Conservation (phyloP, 2,888 invertebrate species). For the Phorcus lineatus region DNA sequence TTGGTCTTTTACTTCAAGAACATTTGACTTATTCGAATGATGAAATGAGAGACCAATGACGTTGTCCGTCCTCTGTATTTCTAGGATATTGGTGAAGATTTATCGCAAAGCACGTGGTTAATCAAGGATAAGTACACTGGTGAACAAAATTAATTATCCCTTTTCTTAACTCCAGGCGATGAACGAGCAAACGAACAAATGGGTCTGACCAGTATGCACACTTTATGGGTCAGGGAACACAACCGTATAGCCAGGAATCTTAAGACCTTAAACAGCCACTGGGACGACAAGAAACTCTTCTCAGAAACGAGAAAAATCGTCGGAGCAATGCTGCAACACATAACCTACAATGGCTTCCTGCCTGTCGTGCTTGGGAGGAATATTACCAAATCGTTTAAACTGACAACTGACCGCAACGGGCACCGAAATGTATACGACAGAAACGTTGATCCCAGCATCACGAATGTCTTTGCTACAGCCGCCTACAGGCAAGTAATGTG, state of each 20-base stretch:
- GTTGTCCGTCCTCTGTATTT: too few species aligned
- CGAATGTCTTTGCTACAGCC: constrained; percentile 96
- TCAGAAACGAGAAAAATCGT: constrained; percentile 81
- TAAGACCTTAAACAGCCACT: constrained; percentile 82
- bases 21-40: too few species aligned
- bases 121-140: too few species aligned
- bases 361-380: constrained; percentile 85
- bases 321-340: constrained; percentile 81
- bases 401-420: constrained; percentile 81
- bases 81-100: too few species aligned
- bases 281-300: constrained; percentile 83
- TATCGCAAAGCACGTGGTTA: too few species aligned
- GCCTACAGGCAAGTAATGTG: constrained; percentile 83
- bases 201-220: constrained; percentile 89
- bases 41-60: too few species aligned
- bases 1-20: too few species aligned
- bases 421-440: constrained; percentile 88
- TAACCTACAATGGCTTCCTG: constrained; percentile 78
- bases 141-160: too few species aligned
- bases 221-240: constrained; percentile 90
- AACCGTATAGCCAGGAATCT: constrained; percentile 84
- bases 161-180: constrained; percentile 80
- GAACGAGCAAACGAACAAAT: constrained; percentile 90
- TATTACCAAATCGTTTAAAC: constrained; percentile 38
- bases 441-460: constrained; percentile 83